These are phyloP conservation scores for Myrmecophaga tridactyla DNA, from an alignment of 2,113 vertebrate genomes.

Conservation along the genomic window DNA sequence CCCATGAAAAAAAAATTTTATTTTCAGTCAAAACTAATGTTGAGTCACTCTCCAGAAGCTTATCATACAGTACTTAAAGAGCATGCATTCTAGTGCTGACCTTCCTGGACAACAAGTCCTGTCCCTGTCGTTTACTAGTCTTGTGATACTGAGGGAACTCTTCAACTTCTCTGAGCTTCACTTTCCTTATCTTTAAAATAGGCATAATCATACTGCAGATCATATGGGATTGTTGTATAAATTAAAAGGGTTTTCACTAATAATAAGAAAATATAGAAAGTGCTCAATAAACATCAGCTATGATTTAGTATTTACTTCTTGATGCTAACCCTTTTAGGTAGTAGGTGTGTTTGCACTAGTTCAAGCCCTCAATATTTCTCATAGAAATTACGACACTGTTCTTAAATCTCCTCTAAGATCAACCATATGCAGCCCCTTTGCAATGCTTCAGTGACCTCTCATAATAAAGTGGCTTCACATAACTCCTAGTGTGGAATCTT, in stretches of 20 bases:
- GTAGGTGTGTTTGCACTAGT: background rate
- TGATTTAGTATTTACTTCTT: background rate
- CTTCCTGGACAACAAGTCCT: background rate
- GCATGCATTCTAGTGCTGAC: background rate
- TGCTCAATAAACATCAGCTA: background rate
- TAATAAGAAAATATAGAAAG: background rate
- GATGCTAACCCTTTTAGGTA: background rate
- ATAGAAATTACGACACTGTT: background rate
- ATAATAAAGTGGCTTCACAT: background rate
- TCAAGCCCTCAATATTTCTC: background rate
- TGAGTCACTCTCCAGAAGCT: background rate
- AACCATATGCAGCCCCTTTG: background rate
- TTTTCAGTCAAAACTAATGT: background rate
- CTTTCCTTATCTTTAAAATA: background rate
- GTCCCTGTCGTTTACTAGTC: background rate
- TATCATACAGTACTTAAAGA: background rate
- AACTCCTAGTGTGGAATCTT: background rate
- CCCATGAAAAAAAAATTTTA: too few species aligned
- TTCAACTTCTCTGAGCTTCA: background rate
- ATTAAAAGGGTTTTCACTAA: background rate
- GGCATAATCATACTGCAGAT: background rate
- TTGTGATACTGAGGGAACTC: background rate
- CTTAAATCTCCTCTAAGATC: background rate
- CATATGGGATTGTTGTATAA: background rate
- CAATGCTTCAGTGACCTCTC: background rate